Evolutionary conservation across 2,797 vertebrate genomes (phyloP).

Genomic region (Sebastes hubbsi): DNA sequence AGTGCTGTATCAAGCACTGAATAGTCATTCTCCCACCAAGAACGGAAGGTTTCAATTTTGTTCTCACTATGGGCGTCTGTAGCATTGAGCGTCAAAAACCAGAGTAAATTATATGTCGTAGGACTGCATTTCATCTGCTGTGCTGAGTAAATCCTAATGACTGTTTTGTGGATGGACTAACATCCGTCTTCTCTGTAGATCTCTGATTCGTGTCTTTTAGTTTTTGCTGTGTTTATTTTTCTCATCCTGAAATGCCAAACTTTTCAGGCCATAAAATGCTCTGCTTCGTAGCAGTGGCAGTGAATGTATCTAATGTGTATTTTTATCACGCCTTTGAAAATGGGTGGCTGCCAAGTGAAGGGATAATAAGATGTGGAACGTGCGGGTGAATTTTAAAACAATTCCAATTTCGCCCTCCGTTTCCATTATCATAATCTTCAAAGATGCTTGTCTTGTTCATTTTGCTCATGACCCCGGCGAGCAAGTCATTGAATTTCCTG

Average conservation of each 20-base stretch:
- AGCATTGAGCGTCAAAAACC: conserved; percentile 35
- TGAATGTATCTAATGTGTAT: conserved; percentile 75
- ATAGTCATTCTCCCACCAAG: conserved; percentile 54
- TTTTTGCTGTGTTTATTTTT: conserved; percentile 62
- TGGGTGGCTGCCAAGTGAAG: conserved; percentile 74
- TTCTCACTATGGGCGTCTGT: conserved; percentile 46
- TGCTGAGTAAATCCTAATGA: conserved; percentile 56
- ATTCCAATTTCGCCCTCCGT: conserved; percentile 77
- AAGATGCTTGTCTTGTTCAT: conserved; percentile 88
- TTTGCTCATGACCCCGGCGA: conserved; percentile 83
- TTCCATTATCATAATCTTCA: conserved; percentile 87
- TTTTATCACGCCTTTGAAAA: conserved; percentile 81
- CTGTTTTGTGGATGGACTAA: conserved; percentile 58
- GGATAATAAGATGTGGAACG: conserved; percentile 82
- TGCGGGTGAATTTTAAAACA: conserved; percentile 83
- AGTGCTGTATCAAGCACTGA: conserved; percentile 44
- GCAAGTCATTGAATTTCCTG: conserved; percentile 82
- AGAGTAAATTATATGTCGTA: conserved; percentile 61
- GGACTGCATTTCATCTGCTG: conserved; percentile 48
- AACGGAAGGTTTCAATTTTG: conserved; percentile 72
- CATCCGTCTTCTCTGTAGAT: conserved; percentile 54
- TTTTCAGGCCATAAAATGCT: conserved; percentile 58
- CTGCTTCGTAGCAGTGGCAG: conserved; percentile 47
- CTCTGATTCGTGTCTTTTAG: conserved; percentile 50
- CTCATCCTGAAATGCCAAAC: conserved; percentile 59